These are phyloP conservation scores for Epinephelus coioides DNA, from an alignment of 2,797 vertebrate species.

Conservation along the genomic window DNA sequence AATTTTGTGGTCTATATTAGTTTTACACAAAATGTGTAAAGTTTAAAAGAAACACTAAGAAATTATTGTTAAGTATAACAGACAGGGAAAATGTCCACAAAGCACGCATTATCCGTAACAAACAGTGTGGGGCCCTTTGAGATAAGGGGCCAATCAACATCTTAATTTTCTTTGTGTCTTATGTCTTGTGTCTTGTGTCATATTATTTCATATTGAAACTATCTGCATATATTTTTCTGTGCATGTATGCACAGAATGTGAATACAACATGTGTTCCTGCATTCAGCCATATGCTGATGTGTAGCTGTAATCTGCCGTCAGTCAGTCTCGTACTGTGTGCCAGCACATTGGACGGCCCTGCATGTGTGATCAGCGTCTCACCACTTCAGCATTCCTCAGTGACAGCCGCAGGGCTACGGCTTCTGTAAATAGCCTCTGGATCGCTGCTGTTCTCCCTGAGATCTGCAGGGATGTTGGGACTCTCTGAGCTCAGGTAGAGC, in stretches of 20 bases:
- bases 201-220: neutral
- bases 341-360: constrained; percentile 8
- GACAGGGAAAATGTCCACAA: neutral
- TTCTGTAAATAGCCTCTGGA: constrained; percentile 74
- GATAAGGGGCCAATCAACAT: neutral
- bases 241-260: constrained; percentile 22
- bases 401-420: constrained; percentile 72
- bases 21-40: neutral
- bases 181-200: neutral
- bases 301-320: constrained; percentile 16
- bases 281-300: neutral
- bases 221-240: neutral
- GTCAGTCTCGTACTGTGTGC: neutral
- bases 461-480: neutral
- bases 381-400: constrained; percentile 70
- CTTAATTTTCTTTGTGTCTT: neutral
- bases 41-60: neutral
- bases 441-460: neutral
- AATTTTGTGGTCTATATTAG: neutral
- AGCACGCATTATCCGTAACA: neutral
- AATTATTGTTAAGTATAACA: neutral
- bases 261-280: constrained; percentile 27
- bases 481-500: constrained; percentile 56
- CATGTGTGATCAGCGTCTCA: constrained; percentile 41
- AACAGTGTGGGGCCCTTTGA: neutral